Base-by-base conservation (phyloP, 2,113 vertebrate species). In the Mastomys natalensis region DNA sequence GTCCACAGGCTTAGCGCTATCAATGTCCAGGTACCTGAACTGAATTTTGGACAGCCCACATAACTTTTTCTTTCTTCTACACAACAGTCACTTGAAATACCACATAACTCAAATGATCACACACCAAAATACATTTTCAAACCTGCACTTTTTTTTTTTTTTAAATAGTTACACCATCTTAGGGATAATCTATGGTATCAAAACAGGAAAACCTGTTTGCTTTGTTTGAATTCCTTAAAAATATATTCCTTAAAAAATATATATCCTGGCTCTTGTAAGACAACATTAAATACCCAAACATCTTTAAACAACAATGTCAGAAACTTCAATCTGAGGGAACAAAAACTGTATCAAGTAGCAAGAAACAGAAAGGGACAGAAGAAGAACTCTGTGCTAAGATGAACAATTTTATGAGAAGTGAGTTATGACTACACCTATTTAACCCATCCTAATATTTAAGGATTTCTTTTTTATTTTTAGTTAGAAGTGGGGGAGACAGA, bases 71-170 rank as follows among this genome's bases (percentile, higher is more conserved):
- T 85, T 78, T 95, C 62, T 51, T n/a, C 53, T 16, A 90, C 58
- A 37, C 53, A 94, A 43, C 94, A 97, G 43, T 94, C 19, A 48
- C 1, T 51, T 64, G 51, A 55, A 97, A 87, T 11, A 82, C 40
- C 26, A 98, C 91, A 90, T 19, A 93, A 5, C 6, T 55, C 40
- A 86, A 34, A 86, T 94, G 37, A 74, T 91, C 45, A 93, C 0
- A 91, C 8, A n/a, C 19, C 34, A 97, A 97, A 96, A 78, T 64
- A 40, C 34, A 93, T 81, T 97, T 93, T 91, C 80, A 93, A 88
- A 91, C 48, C 86, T 17, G 22, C 24, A 91, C 45, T 92, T 91
- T 92, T 84, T 87, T 95, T 93, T 55, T 94, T 95, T 74, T 94
- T 72, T 0, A 60, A 94, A 93, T 13, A 95, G 85, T 34, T 78